Conservation (phyloP, 2,888 invertebrate species). For the Acrobeloides nanus region DNA sequence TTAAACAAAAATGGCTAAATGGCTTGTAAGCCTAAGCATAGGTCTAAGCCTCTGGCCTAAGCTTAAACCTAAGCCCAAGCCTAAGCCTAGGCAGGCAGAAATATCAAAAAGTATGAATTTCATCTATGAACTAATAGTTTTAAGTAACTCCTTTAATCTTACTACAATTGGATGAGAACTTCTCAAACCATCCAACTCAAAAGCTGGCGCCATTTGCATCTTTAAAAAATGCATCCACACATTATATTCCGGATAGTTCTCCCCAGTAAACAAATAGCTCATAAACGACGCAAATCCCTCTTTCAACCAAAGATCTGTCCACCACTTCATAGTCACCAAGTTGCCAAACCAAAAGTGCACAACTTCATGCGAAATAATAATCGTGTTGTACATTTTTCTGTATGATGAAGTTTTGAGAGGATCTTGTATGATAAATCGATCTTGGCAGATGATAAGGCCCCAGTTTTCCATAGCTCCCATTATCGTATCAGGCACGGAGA, state of each 20-base stretch:
- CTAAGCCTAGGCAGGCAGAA: too few relatives aligned
- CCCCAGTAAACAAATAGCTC: conserved; percentile 84
- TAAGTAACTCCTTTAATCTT: background rate
- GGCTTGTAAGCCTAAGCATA: too few relatives aligned
- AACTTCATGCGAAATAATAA: conserved; percentile 74
- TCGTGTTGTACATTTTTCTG: conserved; percentile 69
- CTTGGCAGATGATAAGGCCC: conserved; percentile 83
- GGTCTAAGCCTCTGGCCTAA: too few relatives aligned
- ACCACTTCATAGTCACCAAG: conserved; percentile 92
- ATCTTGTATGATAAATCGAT: conserved; percentile 63
- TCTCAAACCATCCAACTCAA: conserved; percentile 71
- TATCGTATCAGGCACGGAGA: conserved; percentile 72
- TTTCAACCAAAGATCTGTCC: too few relatives aligned
- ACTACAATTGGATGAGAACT: conserved; percentile 89
- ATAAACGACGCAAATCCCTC: too few relatives aligned
- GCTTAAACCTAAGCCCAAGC: too few relatives aligned
- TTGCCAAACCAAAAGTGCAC: conserved; percentile 99
- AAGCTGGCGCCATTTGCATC: conserved; percentile 74
- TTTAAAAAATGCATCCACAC: conserved; percentile 94
- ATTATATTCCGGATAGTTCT: conserved; percentile 86
- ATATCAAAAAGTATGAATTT: too few relatives aligned
- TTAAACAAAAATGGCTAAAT: background rate
- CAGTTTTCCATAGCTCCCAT: conserved; percentile 77
- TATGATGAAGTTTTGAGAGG: conserved; percentile 75
- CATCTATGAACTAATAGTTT: too few relatives aligned